Percentiles rank a stretch among this genome's conserved stretches.
These are phyloP conservation scores for Pelodiscus sinensis DNA, from an alignment of 2,113 vertebrate species.

Conservation along the genomic window DNA sequence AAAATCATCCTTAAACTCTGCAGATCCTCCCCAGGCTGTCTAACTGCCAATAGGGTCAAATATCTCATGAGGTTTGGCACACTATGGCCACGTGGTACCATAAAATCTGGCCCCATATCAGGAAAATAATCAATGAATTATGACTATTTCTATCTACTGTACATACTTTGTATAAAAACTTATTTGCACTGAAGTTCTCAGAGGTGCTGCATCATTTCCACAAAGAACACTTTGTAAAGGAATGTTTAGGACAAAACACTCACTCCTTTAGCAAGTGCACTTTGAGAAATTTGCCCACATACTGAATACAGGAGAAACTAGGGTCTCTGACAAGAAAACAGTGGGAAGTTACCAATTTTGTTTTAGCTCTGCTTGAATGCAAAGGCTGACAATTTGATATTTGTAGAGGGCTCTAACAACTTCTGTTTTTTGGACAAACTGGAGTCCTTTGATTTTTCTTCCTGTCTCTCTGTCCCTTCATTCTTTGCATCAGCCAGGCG, in stretches of 20 bases:
- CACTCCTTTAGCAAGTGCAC: neutral
- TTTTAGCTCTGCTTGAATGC: conserved; percentile 87
- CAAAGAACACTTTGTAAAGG: neutral
- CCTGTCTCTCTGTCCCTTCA: conserved; percentile 29
- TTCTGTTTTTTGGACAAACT: conserved; percentile 84
- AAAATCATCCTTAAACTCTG: fast-evolving
- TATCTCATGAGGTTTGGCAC: fast-evolving
- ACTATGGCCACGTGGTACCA: neutral
- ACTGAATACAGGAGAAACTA: neutral
- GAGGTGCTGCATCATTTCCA: neutral
- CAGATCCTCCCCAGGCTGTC: neutral
- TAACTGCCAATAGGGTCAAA: neutral
- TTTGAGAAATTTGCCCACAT: neutral
- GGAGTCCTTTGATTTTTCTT: conserved; percentile 63
- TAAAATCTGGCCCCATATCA: neutral
- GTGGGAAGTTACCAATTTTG: neutral
- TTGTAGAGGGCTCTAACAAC: conserved; percentile 73
- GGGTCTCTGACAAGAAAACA: neutral
- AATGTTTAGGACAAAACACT: neutral
- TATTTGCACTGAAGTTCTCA: neutral
- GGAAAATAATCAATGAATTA: neutral
- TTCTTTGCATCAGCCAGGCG: conserved; percentile 48
- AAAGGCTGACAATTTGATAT: conserved; percentile 87
- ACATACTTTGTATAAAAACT: neutral
- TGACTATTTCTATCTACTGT: neutral